Conservation (phyloP, 2,113 vertebrate genomes). For the Ranitomeya variabilis region DNA sequence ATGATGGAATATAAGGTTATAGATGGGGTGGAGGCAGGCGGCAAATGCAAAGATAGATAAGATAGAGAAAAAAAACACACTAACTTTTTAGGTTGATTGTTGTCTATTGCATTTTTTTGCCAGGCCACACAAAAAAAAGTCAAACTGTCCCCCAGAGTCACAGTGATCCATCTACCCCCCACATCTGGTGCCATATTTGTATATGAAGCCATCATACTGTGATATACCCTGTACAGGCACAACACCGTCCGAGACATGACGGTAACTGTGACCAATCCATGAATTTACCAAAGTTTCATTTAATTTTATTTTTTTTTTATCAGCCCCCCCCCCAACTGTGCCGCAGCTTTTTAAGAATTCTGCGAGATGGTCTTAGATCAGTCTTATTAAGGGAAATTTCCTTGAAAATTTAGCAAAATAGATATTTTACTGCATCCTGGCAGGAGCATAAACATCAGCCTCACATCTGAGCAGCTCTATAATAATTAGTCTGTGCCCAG, state of each 20-base stretch:
- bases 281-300: too few relatives aligned
- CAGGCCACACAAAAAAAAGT: not conserved
- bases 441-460: not conserved
- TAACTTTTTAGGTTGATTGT: not conserved
- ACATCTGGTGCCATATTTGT: not conserved
- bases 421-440: not conserved
- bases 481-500: too few relatives aligned
- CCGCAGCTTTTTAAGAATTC: not conserved
- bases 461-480: too few relatives aligned
- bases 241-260: not conserved
- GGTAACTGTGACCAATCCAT: too few relatives aligned
- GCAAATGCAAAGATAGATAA: too few relatives aligned
- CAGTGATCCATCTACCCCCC: not conserved
- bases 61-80: too few relatives aligned
- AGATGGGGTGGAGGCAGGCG: too few relatives aligned
- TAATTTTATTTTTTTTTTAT: too few relatives aligned
- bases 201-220: not conserved
- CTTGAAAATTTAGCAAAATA: not conserved
- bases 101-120: not conserved
- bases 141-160: not conserved
- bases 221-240: not conserved
- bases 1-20: too few relatives aligned
- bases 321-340: not conserved
- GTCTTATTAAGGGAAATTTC: too few relatives aligned
- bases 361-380: not conserved